A percentile compares a stretch with the other conserved stretches of the same genome.
Conservation (phyloP, 2,113 vertebrate species). For the Sorex fumeus region DNA sequence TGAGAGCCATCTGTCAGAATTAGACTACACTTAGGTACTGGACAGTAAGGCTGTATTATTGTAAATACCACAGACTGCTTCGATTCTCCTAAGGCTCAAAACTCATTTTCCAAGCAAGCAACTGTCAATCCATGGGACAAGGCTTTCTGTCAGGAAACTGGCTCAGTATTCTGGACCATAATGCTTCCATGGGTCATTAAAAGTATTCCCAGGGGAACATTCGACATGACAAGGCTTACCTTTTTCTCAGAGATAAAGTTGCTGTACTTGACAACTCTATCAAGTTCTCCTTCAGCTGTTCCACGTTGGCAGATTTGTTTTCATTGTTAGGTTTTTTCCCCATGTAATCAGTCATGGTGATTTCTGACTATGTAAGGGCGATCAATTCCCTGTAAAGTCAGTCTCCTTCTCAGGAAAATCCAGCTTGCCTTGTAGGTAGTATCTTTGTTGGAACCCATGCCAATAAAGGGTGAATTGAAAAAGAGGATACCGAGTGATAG, state of each 20-base stretch:
- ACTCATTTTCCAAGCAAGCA: conserved; percentile 79
- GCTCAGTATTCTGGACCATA: conserved; percentile 61
- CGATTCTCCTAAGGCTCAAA: conserved; percentile 74
- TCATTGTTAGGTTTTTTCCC: background rate
- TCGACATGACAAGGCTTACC: conserved; percentile 59
- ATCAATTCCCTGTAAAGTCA: background rate
- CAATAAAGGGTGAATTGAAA: background rate
- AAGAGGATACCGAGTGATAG: background rate
- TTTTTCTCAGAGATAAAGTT: conserved; percentile 70
- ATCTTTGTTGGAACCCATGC: background rate
- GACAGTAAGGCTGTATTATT: conserved; percentile 70
- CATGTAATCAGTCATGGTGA: background rate
- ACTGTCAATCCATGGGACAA: conserved; percentile 64
- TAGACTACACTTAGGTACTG: conserved; percentile 81
- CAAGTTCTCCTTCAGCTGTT: conserved; percentile 52
- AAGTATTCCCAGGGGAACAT: conserved; percentile 33
- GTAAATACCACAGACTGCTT: conserved; percentile 78
- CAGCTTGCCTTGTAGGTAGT: background rate
- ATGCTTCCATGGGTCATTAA: conserved; percentile 58
- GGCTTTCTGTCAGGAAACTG: conserved; percentile 66
- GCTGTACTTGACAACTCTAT: conserved; percentile 68
- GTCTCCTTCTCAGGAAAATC: background rate
- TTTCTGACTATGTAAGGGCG: background rate
- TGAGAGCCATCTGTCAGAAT: conserved; percentile 84
- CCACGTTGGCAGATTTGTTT: background rate